phyloP scores from a whole-genome alignment of 2,888 invertebrate genomes.

The Leptopterna dolabrata region DNA sequence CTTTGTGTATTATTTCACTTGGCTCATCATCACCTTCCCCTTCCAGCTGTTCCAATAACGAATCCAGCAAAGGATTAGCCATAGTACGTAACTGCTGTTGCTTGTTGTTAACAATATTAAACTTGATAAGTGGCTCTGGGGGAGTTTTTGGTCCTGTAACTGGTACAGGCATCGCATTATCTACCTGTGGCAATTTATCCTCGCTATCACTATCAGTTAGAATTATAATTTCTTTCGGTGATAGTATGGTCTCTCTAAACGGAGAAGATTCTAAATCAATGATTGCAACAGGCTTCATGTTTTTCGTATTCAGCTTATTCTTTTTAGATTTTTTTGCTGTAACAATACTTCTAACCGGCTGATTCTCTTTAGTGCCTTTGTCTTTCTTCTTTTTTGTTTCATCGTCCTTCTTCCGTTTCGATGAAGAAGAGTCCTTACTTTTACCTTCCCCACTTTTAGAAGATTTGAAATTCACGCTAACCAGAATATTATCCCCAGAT shows the following conservation, averaged over 20 bases:
- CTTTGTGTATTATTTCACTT: conserved; percentile 69
- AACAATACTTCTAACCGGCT: conserved; percentile 60
- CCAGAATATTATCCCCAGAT: conserved; percentile 91
- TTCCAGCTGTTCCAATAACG: conserved; percentile 64
- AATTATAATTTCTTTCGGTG: conserved; percentile 84
- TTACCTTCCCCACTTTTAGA: conserved; percentile 59
- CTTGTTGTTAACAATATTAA: conserved; percentile 71
- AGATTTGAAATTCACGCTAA: conserved; percentile 83
- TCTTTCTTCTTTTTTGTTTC: conserved; percentile 64
- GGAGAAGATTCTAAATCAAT: conserved; percentile 88
- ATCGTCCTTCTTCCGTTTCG: conserved; percentile 66
- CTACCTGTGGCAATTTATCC: conserved; percentile 64
- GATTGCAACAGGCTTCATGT: conserved; percentile 83
- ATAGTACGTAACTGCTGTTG: conserved; percentile 70
- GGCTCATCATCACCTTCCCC: conserved; percentile 67
- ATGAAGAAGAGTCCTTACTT: conserved; percentile 64
- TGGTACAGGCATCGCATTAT: conserved; percentile 64
- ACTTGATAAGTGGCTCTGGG: conserved; percentile 78
- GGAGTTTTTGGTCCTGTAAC: conserved; percentile 79
- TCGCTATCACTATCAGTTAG: conserved; percentile 81
- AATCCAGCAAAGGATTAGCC: conserved; percentile 71
- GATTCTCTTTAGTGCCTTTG: conserved; percentile 65
- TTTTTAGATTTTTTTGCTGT: conserved; percentile 31
- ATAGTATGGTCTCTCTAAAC: conserved; percentile 83
- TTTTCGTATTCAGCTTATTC: conserved; percentile 63